Conservation (phyloP, 2,113 vertebrate species). For the Felis chaus region DNA sequence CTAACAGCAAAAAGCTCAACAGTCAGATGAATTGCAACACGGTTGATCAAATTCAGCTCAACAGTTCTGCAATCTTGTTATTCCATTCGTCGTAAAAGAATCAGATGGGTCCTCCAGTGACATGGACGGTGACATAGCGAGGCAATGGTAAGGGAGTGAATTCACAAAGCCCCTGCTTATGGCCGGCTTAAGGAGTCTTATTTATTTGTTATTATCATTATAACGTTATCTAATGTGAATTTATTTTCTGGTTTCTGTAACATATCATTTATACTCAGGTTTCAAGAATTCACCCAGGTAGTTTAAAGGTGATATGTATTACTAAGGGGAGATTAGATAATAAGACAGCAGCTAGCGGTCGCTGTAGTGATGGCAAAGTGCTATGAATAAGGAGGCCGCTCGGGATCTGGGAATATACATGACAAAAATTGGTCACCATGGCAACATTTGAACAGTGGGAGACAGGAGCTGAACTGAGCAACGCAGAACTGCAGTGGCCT, state of each 20-base stretch:
- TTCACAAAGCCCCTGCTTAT: background rate
- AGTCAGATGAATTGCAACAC: constrained; percentile 18
- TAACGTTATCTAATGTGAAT: constrained; percentile 43
- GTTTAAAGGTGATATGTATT: constrained; percentile 63
- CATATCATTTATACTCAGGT: constrained; percentile 42
- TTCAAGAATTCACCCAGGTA: constrained; percentile 66
- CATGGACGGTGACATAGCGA: background rate
- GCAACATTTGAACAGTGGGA: constrained; percentile 82
- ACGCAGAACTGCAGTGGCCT: constrained; percentile 49
- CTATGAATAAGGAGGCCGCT: constrained; percentile 66
- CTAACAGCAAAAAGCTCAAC: constrained; percentile 18
- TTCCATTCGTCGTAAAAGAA: constrained; percentile 46
- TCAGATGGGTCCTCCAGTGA: background rate
- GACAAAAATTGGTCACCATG: constrained; percentile 85
- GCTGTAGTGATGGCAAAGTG: constrained; percentile 76
- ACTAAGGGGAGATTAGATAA: constrained; percentile 69
- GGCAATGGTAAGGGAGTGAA: background rate
- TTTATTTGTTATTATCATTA: constrained; percentile 16
- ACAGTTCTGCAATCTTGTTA: constrained; percentile 40
- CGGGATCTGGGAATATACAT: constrained; percentile 78
- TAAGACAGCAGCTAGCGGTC: constrained; percentile 67
- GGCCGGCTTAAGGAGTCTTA: background rate
- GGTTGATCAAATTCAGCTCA: constrained; percentile 38
- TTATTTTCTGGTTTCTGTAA: constrained; percentile 26
- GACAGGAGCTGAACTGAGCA: constrained; percentile 51